These are phyloP conservation scores for Lithophane semibrunnea DNA, from an alignment of 2,888 invertebrate species.

Conservation along the genomic window DNA sequence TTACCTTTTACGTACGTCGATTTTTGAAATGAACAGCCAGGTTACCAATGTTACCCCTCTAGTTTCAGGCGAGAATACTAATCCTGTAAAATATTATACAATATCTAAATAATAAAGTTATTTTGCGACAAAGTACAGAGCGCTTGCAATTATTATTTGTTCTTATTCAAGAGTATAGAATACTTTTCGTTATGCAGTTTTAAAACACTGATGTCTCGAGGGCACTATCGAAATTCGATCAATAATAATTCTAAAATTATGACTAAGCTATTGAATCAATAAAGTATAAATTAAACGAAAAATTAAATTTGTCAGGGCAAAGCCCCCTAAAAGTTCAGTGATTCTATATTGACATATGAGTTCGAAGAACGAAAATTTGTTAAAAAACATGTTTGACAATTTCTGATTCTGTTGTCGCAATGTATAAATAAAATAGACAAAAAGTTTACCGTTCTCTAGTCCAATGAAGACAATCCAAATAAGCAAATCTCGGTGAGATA, in stretches of 20 bases:
- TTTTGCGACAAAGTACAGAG: slow-evolving; percentile 41
- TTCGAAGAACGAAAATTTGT: slow-evolving; percentile 80
- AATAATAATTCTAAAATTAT: slow-evolving; percentile 47
- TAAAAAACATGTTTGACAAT: slow-evolving; percentile 70
- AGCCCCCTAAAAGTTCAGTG: slow-evolving; percentile 70
- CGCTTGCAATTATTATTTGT: slow-evolving; percentile 24
- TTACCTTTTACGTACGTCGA: slow-evolving; percentile 16
- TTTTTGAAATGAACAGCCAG: slow-evolving; percentile 3
- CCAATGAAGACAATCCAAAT: slow-evolving; percentile 81
- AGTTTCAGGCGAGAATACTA: slow-evolving; percentile 12
- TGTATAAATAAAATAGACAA: slow-evolving; percentile 72
- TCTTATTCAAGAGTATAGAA: slow-evolving; percentile 29
- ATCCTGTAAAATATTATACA: slow-evolving; percentile 17
- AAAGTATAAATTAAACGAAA: slow-evolving; percentile 46
- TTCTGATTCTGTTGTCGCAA: slow-evolving; percentile 75
- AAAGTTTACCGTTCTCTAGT: slow-evolving; percentile 88
- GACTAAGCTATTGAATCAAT: slow-evolving; percentile 65
- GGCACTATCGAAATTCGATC: slow-evolving; percentile 44
- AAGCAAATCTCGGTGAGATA: slow-evolving; percentile 69
- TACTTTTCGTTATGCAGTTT: slow-evolving; percentile 32
- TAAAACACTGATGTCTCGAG: slow-evolving; percentile 20
- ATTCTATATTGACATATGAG: slow-evolving; percentile 74
- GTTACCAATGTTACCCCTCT: slow-evolving; percentile 13
- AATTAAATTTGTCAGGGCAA: slow-evolving; percentile 72
- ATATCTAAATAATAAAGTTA: slow-evolving; percentile 32